These are phyloP conservation scores for Corydoras sp. DNA, from an alignment of 2,113 vertebrate genomes.

Conservation along the genomic window DNA sequence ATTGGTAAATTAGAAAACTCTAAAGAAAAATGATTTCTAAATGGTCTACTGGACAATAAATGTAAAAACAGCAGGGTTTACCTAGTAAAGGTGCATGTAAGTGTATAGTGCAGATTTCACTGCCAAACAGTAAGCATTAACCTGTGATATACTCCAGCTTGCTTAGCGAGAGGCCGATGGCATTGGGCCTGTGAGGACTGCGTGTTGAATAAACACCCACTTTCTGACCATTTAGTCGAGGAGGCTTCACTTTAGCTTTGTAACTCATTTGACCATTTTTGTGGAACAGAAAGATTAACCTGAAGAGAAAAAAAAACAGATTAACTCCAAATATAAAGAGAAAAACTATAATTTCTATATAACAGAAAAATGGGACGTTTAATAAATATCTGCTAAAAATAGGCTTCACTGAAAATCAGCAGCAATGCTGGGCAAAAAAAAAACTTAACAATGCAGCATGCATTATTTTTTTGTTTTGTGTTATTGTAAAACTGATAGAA, in stretches of 20 bases:
- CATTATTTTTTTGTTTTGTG: too few relatives aligned
- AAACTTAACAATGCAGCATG: too few relatives aligned
- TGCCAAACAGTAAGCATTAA: conserved; percentile 36
- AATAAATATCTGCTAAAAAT: too few relatives aligned
- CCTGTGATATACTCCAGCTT: conserved; percentile 74
- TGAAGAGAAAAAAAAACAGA: conserved; percentile 44
- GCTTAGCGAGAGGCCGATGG: conserved; percentile 76
- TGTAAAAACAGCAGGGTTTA: too few relatives aligned
- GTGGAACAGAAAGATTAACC: conserved; percentile 86
- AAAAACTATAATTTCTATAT: too few relatives aligned
- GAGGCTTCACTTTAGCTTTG: conserved; percentile 85
- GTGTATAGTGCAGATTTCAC: neutral
- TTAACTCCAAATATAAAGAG: neutral
- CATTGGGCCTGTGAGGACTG: conserved; percentile 82
- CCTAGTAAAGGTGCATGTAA: neutral
- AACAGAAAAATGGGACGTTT: too few relatives aligned
- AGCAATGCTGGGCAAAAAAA: too few relatives aligned
- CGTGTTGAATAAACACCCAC: conserved; percentile 81
- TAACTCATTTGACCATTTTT: conserved; percentile 78
- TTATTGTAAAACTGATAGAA: too few relatives aligned
- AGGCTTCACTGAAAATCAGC: too few relatives aligned
- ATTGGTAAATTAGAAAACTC: too few relatives aligned
- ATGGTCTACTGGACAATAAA: too few relatives aligned
- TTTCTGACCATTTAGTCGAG: conserved; percentile 74
- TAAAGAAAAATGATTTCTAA: too few relatives aligned